phyloP scores from a whole-genome alignment of 2,797 vertebrate species.

The Acipenser transmontanus region DNA sequence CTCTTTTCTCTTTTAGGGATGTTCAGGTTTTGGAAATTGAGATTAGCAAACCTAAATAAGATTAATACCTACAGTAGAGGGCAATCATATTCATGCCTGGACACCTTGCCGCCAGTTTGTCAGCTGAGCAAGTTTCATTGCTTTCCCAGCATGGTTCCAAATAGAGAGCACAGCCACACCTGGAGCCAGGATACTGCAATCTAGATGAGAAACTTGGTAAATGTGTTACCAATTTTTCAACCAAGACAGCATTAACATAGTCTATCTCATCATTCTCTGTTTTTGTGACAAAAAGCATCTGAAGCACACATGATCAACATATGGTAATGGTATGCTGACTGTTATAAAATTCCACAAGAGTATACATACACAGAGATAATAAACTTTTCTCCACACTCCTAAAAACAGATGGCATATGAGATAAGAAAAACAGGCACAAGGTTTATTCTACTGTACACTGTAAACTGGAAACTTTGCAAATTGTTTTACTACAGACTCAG shows the following conservation, averaged over 20 bases:
- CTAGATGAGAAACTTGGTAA: background rate
- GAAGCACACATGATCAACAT: too few relatives aligned
- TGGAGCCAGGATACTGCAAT: background rate
- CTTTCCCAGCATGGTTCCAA: background rate
- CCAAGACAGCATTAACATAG: too few relatives aligned
- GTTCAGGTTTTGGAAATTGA: background rate
- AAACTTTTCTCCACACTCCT: background rate
- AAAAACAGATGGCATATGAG: background rate
- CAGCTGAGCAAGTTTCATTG: conserved; percentile 32
- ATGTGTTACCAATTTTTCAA: too few relatives aligned
- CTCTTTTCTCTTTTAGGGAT: background rate
- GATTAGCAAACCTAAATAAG: background rate
- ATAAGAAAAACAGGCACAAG: background rate
- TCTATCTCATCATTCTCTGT: too few relatives aligned
- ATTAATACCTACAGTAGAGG: conserved; percentile 25
- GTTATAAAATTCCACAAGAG: too few relatives aligned
- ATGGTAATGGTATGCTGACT: too few relatives aligned
- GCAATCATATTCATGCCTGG: conserved; percentile 41
- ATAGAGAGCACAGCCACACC: background rate
- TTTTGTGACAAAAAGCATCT: too few relatives aligned
- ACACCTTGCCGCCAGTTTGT: conserved; percentile 23
- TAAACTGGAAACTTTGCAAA: too few relatives aligned
- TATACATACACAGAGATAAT: background rate
- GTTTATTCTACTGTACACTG: background rate
- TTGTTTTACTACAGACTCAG: too few relatives aligned